Conservation (phyloP, 2,113 vertebrate genomes). For the Athene noctua region DNA sequence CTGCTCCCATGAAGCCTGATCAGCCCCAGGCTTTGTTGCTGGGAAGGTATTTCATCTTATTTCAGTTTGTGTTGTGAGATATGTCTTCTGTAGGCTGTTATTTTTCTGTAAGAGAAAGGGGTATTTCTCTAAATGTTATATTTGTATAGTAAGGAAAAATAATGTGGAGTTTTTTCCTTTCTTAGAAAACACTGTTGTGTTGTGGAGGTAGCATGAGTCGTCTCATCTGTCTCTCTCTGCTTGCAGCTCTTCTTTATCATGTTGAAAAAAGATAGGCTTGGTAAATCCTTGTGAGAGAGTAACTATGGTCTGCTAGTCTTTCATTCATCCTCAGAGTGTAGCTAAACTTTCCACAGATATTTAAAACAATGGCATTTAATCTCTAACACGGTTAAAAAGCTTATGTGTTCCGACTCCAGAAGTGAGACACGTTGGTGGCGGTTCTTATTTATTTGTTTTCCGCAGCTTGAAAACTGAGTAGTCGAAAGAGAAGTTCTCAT, state of each 20-base stretch:
- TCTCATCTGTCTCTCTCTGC: conserved; percentile 13
- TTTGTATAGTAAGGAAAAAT: conserved; percentile 33
- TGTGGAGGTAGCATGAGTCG: not conserved
- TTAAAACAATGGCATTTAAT: conserved; percentile 10
- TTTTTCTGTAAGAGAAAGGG: not conserved
- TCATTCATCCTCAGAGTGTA: conserved; percentile 1
- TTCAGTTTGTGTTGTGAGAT: not conserved
- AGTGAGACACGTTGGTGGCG: not conserved
- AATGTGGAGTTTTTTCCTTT: not conserved
- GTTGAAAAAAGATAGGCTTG: not conserved
- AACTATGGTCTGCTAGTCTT: not conserved
- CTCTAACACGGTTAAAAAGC: not conserved
- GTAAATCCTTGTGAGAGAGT: conserved; percentile 7
- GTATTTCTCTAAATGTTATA: conserved; percentile 41
- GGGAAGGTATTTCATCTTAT: not conserved
- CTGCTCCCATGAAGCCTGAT: not conserved
- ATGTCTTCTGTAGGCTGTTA: not conserved
- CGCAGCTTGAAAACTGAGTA: conserved; percentile 5
- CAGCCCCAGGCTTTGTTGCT: not conserved
- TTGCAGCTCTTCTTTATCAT: conserved; percentile 21
- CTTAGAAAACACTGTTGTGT: not conserved
- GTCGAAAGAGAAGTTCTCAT: not conserved
- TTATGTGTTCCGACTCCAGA: not conserved
- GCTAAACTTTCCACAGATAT: not conserved
- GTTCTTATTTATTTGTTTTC: not conserved